phyloP scores from a whole-genome alignment of 2,797 vertebrate genomes.

The Siniperca scherzeri region DNA sequence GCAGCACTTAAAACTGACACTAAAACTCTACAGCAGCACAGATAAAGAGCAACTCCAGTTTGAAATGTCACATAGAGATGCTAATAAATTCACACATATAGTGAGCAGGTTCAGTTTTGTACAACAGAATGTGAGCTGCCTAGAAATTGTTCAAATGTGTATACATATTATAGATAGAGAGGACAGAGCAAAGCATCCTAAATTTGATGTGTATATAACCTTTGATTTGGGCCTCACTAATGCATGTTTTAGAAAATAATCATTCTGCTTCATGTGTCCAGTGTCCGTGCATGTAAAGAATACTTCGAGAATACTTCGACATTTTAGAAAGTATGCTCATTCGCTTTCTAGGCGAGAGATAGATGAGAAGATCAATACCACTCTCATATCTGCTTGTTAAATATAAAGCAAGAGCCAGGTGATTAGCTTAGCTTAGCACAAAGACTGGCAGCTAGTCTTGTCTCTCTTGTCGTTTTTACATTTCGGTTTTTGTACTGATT shows the following conservation, averaged over 20 bases:
- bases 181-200: neutral
- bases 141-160: too few relatives aligned
- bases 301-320: too few relatives aligned
- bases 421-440: slow-evolving; percentile 1
- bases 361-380: too few relatives aligned
- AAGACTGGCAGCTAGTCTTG: neutral
- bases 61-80: slow-evolving; percentile 7
- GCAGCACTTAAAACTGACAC: slow-evolving; percentile 11
- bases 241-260: neutral
- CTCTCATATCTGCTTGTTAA: too few relatives aligned
- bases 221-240: neutral
- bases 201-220: neutral
- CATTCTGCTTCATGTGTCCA: neutral
- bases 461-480: too few relatives aligned
- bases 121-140: neutral
- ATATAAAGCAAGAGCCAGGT: neutral
- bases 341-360: neutral
- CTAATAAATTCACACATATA: neutral
- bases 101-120: neutral
- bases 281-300: neutral
- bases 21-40: neutral
- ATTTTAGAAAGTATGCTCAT: neutral
- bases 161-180: neutral
- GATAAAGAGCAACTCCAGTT: neutral
- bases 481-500: neutral